A percentile compares a stretch with the other conserved stretches of the same genome.
phyloP scores from a whole-genome alignment of 2,113 vertebrate species.

The Theristicus caerulescens region DNA sequence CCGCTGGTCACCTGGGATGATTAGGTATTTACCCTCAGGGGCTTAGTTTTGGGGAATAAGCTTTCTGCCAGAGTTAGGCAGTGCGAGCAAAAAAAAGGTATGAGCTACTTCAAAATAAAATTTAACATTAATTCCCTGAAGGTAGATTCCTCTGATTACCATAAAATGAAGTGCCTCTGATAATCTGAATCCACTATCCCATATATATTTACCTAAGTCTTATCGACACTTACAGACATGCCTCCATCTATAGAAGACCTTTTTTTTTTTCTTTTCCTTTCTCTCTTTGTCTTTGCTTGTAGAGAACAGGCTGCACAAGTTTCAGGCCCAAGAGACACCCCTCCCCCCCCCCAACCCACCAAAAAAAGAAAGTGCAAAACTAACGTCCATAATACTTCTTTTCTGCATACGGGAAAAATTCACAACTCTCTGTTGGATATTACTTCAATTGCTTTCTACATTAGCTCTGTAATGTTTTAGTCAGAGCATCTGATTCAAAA shows the following conservation, averaged over 20 bases:
- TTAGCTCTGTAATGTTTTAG: not conserved
- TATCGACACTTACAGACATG: not conserved
- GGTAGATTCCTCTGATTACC: not conserved
- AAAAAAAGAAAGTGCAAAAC: not conserved
- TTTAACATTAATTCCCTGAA: not conserved
- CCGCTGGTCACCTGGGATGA: not conserved
- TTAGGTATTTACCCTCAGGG: not conserved
- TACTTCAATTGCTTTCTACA: not conserved
- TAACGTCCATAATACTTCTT: not conserved
- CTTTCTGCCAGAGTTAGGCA: not conserved
- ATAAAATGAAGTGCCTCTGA: not conserved
- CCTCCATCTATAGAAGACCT: not conserved
- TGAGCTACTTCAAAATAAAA: not conserved
- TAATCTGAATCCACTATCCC: not conserved
- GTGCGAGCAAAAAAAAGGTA: not conserved
- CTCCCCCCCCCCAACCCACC: too few species aligned
- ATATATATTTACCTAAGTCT: not conserved
- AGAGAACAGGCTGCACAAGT: not conserved
- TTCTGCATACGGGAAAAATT: not conserved
- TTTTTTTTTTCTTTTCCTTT: not conserved
- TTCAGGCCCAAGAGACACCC: not conserved
- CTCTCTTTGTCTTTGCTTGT: not conserved
- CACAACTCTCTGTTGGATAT: not conserved
- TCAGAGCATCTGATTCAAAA: not conserved
- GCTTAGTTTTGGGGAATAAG: not conserved